Conservation (phyloP, 2,888 invertebrate species). For the Stratiomys singularior region DNA sequence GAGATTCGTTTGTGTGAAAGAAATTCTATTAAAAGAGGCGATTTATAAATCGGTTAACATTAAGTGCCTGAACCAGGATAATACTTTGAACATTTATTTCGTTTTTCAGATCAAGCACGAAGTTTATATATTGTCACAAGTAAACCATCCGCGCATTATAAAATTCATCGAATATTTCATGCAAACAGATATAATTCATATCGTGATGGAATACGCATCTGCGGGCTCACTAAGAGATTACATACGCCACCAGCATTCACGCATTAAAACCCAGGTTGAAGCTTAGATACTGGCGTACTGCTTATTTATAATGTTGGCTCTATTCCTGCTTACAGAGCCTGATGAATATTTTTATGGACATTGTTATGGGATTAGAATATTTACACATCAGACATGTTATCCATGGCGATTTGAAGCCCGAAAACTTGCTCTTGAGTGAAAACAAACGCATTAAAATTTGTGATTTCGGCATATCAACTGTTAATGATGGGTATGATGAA, state of each 20-base stretch:
- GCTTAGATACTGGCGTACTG: background rate
- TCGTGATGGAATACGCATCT: conserved; percentile 63
- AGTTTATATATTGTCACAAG: conserved; percentile 62
- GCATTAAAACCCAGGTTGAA: conserved; percentile 50
- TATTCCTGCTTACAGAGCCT: conserved; percentile 53
- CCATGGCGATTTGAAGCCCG: conserved; percentile 53
- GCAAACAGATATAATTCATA: conserved; percentile 58
- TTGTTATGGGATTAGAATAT: conserved; percentile 63
- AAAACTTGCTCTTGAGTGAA: conserved; percentile 50
- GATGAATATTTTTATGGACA: conserved; percentile 65
- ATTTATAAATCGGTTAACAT: conserved; percentile 1
- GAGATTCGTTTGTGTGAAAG: conserved; percentile 27
- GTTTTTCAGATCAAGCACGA: conserved; percentile 28
- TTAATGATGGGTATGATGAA: conserved; percentile 53
- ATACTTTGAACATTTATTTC: background rate
- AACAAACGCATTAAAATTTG: conserved; percentile 51
- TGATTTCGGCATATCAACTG: conserved; percentile 56
- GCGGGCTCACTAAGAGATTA: conserved; percentile 61
- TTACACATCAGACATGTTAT: conserved; percentile 61
- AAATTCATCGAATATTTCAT: conserved; percentile 60
- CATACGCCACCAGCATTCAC: conserved; percentile 51
- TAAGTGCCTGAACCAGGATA: no score
- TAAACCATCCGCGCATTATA: conserved; percentile 62
- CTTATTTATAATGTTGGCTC: background rate
- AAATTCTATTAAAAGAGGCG: background rate